Conservation (phyloP, 2,113 vertebrate species). For the Budorcas taxicolor region DNA sequence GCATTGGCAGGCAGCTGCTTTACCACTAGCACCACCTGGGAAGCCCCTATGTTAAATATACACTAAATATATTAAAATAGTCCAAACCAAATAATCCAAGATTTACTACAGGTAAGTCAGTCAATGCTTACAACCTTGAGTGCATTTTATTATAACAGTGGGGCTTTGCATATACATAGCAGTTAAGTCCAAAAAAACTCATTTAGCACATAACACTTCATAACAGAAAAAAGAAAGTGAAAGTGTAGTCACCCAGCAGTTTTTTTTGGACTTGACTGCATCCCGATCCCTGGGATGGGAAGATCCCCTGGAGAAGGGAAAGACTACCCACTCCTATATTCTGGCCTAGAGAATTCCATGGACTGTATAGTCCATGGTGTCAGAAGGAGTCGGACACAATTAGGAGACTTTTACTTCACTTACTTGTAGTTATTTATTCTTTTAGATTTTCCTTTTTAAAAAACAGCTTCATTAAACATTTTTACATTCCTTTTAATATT, state of each 20-base stretch:
- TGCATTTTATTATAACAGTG: not conserved
- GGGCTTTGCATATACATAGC: not conserved
- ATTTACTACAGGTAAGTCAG: not conserved
- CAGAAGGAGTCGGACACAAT: accelerated
- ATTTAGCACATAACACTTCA: not conserved
- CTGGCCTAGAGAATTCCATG: not conserved
- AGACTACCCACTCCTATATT: not conserved
- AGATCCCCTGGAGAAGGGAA: not conserved
- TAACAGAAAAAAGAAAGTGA: not conserved
- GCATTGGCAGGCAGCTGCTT: not conserved
- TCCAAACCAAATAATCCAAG: not conserved
- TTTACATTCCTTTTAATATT: not conserved
- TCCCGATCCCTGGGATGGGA: not conserved
- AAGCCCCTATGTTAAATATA: not conserved
- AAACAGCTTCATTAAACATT: not conserved
- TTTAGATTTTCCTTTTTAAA: not conserved
- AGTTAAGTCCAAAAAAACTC: not conserved
- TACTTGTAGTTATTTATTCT: not conserved
- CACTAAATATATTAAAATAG: not conserved
- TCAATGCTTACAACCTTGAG: not conserved
- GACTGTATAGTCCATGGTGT: not conserved
- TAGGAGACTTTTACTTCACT: not conserved
- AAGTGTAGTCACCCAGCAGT: not conserved
- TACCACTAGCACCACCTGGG: not conserved
- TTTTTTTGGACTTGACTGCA: no score